Evolutionary conservation across 92 coral and sea anemone species (phyloP).

Genomic region (Plumapathes pennacea): DNA sequence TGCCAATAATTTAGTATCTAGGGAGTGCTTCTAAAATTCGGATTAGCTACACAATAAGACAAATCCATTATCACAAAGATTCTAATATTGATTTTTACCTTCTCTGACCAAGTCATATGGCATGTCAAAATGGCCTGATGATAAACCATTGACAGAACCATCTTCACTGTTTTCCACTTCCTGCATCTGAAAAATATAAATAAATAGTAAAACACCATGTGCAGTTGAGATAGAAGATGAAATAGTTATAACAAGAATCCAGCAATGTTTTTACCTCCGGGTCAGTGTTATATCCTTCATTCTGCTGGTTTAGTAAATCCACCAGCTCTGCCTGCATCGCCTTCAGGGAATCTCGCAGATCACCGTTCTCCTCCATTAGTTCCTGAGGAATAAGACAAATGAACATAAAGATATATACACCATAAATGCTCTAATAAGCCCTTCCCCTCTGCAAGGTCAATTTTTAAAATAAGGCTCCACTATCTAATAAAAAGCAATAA

Average conservation of each 20-base stretch:
- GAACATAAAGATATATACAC: neutral
- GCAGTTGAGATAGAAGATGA: neutral
- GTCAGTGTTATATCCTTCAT: constrained; percentile 56
- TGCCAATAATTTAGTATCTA: no score
- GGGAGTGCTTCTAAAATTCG: no score
- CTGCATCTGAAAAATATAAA: constrained; percentile 7
- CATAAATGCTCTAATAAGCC: neutral
- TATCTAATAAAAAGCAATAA: neutral
- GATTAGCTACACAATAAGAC: neutral
- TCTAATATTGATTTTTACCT: constrained; percentile 56
- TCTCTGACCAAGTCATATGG: constrained; percentile 96
- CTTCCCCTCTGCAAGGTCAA: no score
- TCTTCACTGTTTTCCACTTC: constrained; percentile 66
- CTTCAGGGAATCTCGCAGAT: constrained; percentile 81
- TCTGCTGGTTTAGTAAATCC: constrained; percentile 79
- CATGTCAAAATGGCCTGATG: constrained; percentile 96
- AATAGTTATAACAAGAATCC: neutral
- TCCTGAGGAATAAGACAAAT: constrained; percentile 51
- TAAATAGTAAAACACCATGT: neutral
- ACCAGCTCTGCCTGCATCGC: constrained; percentile 87
- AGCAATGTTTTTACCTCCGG: constrained; percentile 60
- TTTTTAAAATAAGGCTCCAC: no score
- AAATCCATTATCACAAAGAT: neutral
- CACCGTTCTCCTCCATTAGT: constrained; percentile 90
- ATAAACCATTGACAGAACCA: constrained; percentile 79